Evolutionary conservation across 2,113 vertebrate species (phyloP), one percentile per base, ranked within the genome.

Genomic region (Amblyornis subalaris): DNA sequence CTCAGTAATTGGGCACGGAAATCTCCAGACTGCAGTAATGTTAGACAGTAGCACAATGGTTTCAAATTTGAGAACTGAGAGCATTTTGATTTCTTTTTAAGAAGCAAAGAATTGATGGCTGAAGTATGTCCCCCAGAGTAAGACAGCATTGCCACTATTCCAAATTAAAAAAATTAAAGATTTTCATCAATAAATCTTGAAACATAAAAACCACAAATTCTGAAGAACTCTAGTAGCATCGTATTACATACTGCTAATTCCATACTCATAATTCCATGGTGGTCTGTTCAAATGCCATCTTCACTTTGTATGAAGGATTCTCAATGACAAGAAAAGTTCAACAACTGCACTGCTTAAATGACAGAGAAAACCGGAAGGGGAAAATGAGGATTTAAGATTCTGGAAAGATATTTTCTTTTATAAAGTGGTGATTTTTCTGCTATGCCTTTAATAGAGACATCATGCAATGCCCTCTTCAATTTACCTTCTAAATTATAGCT

Each of bases 1-100:
- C 71, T 83, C 95, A 95, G 74, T 90, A 90, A 95, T n/a, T 96
- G 89, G 95, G 90, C 90, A 8, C 50, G 97, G 94, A 91, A 96
- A 96, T 92, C 64, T 85, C 78, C 25, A 91, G 85, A 57, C 93
- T 81, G 55, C 62, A n/a, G 78, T 89, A 90, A 93, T 51, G 77
- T 57, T 66, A 94, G 72, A 67, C n/a, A 53, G 28, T 17, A 76
- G 73, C 89, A 90, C 69, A 72, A 85, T 66, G 48, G 40, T 31
- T 79, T 93, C 40, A 76, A 76, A 91, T 85, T 51, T 62, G 40
- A 79, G 78, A 80, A 88, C 35, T 60, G 71, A 51, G 62, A 88
- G 35, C 66, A 44, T 58, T 86, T 35, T 9, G 58, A 38, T 67
- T 89, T 89, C 66, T 61, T 91, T 79, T 65, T 38, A 83, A 85